Evolutionary conservation across 2,797 vertebrate genomes (phyloP).

Genomic region (Xerus rutilus): DNA sequence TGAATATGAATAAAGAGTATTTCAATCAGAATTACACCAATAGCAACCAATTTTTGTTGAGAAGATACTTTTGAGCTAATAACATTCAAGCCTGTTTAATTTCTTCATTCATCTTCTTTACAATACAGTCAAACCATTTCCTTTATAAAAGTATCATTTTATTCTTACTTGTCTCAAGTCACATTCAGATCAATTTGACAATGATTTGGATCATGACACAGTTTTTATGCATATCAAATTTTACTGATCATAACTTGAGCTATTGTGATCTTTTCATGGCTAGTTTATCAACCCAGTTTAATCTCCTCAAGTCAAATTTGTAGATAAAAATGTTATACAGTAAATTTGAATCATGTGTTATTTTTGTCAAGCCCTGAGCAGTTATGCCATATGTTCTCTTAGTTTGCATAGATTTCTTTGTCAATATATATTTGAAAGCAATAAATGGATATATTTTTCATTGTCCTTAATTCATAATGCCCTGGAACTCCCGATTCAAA

Average conservation of each 20-base stretch:
- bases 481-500: neutral
- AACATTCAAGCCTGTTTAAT: constrained; percentile 10
- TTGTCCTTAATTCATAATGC: neutral
- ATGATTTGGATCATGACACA: neutral
- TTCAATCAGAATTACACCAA: neutral
- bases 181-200: neutral
- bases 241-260: constrained; percentile 13
- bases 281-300: constrained; percentile 49
- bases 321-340: neutral
- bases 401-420: neutral
- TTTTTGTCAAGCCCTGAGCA: neutral
- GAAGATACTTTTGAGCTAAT: neutral
- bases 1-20: constrained; percentile 1
- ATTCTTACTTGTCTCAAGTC: constrained; percentile 30
- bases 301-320: constrained; percentile 15
- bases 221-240: neutral
- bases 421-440: neutral
- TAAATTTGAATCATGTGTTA: neutral
- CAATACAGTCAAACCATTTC: neutral
- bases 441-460: neutral
- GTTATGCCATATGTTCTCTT: neutral
- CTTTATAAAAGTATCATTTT: neutral
- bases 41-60: neutral
- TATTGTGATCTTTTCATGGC: constrained; percentile 9
- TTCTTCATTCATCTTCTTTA: constrained; percentile 25